Base-by-base conservation (phyloP, 1,140 invertebrate genomes). In the Pararge aegeria region DNA sequence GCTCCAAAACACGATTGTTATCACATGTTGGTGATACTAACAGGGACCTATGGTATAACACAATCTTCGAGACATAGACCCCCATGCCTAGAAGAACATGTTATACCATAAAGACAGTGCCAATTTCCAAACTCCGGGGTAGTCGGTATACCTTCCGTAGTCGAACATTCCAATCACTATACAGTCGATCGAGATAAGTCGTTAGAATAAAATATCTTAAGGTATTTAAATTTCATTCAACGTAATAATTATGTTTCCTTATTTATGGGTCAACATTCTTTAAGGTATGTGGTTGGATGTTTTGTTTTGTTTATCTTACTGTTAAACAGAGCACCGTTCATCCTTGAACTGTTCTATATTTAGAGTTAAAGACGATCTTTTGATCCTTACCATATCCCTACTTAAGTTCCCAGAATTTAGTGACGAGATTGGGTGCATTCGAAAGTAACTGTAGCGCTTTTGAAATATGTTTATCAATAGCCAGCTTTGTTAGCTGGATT, bases 261-360 rank as follows among this genome's bases (percentile, higher is more conserved):
- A 76, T 80, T 81, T 75, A 64, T 70, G 57, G 75, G 71, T 79
- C 73, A 75, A 76, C 66, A 78, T 57, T 64, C 78, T 78, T 59
- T 57, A 49, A 61, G 56, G 55, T 57, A 73, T 72, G 60, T 63
- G 49, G 55, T 60, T 29, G 49, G 64, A 58, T 55, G 61, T 65
- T 67, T 65, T 64, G 66, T 67, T 69, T 65, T 64, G 66, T 67
- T 69, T 66, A 70, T 67, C 52, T 64, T 69, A 59, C 37, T 59
- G 63, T 61, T 54, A 66, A 63, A 71, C 66, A 71, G 62, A 58
- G 57, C 63, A 66, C 59, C 61, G 57, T 57, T 60, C 64, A 72
- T 68, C 69, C 69, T 68, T 72, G 69, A 68, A 66, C 66, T 68
- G 66, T 30, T 57, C 66, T 68, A 66, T 65, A 66, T 71, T 68